phyloP scores from a whole-genome alignment of 1,140 invertebrate genomes.

The Homarus americanus region DNA sequence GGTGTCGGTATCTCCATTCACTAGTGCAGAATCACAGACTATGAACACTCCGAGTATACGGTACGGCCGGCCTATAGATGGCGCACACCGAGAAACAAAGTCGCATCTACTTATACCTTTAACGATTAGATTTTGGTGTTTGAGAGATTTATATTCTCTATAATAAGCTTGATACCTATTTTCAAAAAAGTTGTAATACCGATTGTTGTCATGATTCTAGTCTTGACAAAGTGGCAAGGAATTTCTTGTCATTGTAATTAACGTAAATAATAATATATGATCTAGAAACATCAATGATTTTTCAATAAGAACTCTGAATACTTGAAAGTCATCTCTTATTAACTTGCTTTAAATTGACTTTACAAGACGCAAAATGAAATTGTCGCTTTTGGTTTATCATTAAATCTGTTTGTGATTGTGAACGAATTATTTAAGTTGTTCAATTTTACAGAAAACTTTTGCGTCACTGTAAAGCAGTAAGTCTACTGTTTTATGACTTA shows the following conservation, averaged over 20 bases:
- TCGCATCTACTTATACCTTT: not conserved
- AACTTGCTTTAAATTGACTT: not conserved
- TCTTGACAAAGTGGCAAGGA: constrained; percentile 62
- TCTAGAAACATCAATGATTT: not conserved
- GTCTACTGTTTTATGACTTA: too few species aligned
- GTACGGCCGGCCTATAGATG: constrained; percentile 23
- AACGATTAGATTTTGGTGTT: not conserved
- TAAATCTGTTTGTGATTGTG: not conserved
- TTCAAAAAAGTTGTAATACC: constrained; percentile 43
- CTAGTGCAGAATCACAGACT: constrained; percentile 66
- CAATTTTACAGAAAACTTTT: not conserved
- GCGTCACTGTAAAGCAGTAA: not conserved
- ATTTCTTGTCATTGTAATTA: constrained; percentile 13
- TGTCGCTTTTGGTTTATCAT: not conserved
- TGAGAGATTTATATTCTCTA: not conserved
- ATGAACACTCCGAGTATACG: constrained; percentile 20
- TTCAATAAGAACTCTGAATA: not conserved
- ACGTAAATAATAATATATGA: not conserved
- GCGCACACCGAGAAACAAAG: not conserved
- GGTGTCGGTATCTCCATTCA: constrained; percentile 63
- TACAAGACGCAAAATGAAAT: too few species aligned
- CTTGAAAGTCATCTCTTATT: not conserved
- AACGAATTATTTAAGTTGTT: not conserved
- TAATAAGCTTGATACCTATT: constrained; percentile 4
- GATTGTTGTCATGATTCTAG: constrained; percentile 68